A percentile compares a stretch with the other conserved stretches of the same genome.
Conservation (phyloP, 2,888 invertebrate genomes). For the Folsomia candida region DNA sequence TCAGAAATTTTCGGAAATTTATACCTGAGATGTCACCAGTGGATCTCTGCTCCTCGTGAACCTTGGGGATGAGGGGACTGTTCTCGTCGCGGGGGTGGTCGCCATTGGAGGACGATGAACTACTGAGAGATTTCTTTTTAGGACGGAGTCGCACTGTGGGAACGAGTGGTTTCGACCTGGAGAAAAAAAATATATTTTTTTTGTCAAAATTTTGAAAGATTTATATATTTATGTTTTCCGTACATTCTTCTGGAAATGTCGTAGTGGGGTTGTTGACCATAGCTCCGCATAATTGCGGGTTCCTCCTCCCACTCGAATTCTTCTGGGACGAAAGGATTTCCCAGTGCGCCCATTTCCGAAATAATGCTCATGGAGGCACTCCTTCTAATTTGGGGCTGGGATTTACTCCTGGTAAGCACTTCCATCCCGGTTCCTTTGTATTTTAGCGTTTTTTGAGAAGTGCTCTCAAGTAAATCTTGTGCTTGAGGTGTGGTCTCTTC, state of each 20-base stretch:
- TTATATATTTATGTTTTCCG: no score
- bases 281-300: conserved; percentile 39
- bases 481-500: conserved; percentile 11
- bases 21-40: conserved; percentile 37
- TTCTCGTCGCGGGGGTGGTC: no score
- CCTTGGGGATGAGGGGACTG: conserved; percentile 10
- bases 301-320: conserved; percentile 41
- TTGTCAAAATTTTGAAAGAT: no score
- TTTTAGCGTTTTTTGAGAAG: conserved; percentile 14
- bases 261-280: conserved; percentile 5
- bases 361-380: conserved; percentile 35
- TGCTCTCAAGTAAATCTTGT: neutral
- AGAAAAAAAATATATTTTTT: neutral
- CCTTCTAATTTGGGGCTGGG: conserved; percentile 24
- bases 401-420: neutral
- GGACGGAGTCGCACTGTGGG: no score
- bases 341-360: conserved; percentile 25
- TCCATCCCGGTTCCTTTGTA: conserved; percentile 32
- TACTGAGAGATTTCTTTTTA: no score
- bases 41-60: conserved; percentile 34
- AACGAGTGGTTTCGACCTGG: conserved; percentile 4
- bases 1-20: no score
- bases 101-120: no score
- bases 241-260: neutral
- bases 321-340: conserved; percentile 24